These are phyloP conservation scores for Siderastrea radians DNA, from an alignment of 92 coral and sea anemone species.

Conservation along the genomic window DNA sequence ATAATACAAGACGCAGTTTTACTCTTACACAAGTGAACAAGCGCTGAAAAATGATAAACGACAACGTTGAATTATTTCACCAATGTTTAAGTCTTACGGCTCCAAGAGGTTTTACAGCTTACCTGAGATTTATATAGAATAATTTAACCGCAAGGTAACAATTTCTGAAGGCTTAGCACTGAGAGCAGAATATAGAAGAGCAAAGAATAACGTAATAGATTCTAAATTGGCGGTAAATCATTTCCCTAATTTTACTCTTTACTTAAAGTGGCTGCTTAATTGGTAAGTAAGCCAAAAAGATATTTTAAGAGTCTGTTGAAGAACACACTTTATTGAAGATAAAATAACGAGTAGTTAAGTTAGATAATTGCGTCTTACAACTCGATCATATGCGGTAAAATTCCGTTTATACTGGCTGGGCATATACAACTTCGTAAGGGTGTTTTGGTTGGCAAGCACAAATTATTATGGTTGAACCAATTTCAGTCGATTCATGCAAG, in stretches of 20 bases:
- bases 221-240: neutral
- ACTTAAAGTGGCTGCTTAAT: neutral
- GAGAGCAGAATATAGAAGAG: neutral
- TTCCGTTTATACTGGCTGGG: neutral
- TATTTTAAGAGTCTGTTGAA: neutral
- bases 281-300: neutral
- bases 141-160: neutral
- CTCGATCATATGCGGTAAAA: neutral
- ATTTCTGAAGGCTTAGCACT: no score
- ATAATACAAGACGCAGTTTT: neutral
- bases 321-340: neutral
- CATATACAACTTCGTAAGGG: neutral
- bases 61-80: no score
- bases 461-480: no score
- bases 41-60: neutral
- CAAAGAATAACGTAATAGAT: neutral
- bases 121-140: neutral
- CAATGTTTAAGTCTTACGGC: no score
- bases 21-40: no score
- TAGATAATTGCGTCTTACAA: neutral
- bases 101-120: no score
- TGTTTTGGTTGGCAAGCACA: no score
- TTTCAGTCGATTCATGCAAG: no score
- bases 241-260: neutral
- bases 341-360: neutral